phyloP scores from a whole-genome alignment of 2,888 invertebrate species.

The Hirtodrosophila duncani region DNA sequence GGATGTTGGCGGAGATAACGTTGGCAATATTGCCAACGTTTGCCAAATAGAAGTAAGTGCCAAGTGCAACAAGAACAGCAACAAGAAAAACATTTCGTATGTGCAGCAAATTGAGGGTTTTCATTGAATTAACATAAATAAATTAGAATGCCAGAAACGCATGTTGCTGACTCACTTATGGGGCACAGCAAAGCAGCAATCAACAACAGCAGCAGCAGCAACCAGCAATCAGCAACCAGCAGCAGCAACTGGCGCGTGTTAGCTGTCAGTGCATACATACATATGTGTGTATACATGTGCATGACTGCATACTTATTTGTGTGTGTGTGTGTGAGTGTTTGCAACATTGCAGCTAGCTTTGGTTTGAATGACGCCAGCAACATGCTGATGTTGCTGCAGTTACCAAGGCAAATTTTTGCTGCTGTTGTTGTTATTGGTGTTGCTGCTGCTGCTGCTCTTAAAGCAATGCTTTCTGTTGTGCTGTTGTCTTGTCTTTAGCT shows the following conservation, averaged over 20 bases:
- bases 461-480: too few relatives aligned
- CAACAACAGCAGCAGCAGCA: slow-evolving; percentile 19
- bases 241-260: slow-evolving; percentile 38
- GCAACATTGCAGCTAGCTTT: slow-evolving; percentile 17
- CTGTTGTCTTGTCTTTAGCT: slow-evolving; percentile 1
- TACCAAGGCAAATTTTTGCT: slow-evolving; percentile 23
- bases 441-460: not conserved
- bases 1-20: slow-evolving; percentile 41
- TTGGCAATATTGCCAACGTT: slow-evolving; percentile 45
- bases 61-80: slow-evolving; percentile 22
- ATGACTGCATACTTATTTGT: slow-evolving; percentile 1
- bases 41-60: slow-evolving; percentile 19
- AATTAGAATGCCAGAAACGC: slow-evolving; percentile 61
- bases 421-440: slow-evolving; percentile 10
- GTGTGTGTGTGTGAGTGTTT: not conserved
- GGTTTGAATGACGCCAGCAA: slow-evolving; percentile 41
- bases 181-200: slow-evolving; percentile 9
- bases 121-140: slow-evolving; percentile 74
- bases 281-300: not conserved
- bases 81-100: slow-evolving; percentile 46
- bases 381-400: slow-evolving; percentile 26
- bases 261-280: slow-evolving; percentile 24
- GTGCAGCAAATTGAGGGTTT: slow-evolving; percentile 69
- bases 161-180: slow-evolving; percentile 47
- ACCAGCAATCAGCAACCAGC: slow-evolving; percentile 16